Base-by-base conservation (phyloP, 2,113 vertebrate species). In the Zosterops lateralis region DNA sequence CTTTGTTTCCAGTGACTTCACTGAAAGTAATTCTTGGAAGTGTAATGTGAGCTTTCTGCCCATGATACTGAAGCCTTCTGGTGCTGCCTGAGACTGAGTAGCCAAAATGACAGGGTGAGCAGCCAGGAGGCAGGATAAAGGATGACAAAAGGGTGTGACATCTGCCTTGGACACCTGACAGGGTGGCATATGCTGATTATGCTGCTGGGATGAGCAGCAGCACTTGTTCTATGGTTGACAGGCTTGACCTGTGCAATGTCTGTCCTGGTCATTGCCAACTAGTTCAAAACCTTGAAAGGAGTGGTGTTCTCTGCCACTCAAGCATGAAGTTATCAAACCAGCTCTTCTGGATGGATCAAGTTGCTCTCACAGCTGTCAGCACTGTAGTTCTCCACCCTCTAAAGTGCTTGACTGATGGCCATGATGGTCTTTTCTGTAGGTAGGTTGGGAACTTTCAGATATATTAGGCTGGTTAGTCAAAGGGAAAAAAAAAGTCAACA, bases 291-390 rank as follows among this genome's bases (percentile, higher is more conserved):
- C 36, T 44, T 44, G 48, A 62, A 87, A 71, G 54, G 51, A 88
- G 66, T 24, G 34, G n/a, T 61, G 28, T 85, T 79, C 56, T 88
- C 54, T 76, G 75, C 62, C 65, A 20, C 28, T 73, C 0, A 0
- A 19, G 71, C 28, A 8, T 29, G 42, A 40, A 51, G 38, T 88
- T 91, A 82, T 12, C 72, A 81, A 92, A 90, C 68, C 56, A 80
- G 65, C 65, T 68, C 53, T 92, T 89, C 82, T 92, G 86, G 80
- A 42, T 71, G 56, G 65, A 48, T 90, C 86, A 56, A 10, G 25
- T 92, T 95, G 65, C 90, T 53, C 94, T 84, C 40, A 45, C 28
- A 64, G 31, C 36, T 93, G 76, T 80, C 88, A 88, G 31, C 60
- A 36, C 57, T 51, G 51, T 14, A 20, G 61, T 56, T 79, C 36